These are phyloP conservation scores for Endomychus coccineus DNA, from an alignment of 2,888 invertebrate genomes.

Conservation along the genomic window DNA sequence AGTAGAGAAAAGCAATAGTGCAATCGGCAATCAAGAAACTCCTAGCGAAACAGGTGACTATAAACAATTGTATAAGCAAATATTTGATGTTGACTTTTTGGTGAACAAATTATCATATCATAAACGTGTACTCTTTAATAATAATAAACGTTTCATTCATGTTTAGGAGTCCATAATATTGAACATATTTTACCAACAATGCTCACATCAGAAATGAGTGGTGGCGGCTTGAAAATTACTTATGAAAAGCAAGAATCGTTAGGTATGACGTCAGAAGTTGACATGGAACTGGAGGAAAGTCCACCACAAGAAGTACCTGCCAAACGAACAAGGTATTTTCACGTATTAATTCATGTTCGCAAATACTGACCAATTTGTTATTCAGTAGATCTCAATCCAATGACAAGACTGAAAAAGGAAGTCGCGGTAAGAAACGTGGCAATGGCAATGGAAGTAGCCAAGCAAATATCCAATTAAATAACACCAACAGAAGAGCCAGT, in stretches of 20 bases:
- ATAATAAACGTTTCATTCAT: too few relatives aligned
- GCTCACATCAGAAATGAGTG: slow-evolving; percentile 42
- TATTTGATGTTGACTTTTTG: too few relatives aligned
- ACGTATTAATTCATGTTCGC: not conserved
- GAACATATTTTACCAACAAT: slow-evolving; percentile 20
- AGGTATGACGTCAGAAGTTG: slow-evolving; percentile 36
- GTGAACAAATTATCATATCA: too few relatives aligned
- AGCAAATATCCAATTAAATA: slow-evolving; percentile 28
- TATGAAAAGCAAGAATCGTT: slow-evolving; percentile 47
- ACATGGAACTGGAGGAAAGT: slow-evolving; percentile 42
- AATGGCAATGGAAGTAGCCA: slow-evolving; percentile 14
- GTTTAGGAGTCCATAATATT: too few relatives aligned
- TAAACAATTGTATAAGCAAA: too few relatives aligned
- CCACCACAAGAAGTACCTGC: slow-evolving; percentile 46
- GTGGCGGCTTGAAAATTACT: slow-evolving; percentile 48
- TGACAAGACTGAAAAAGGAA: slow-evolving; percentile 30
- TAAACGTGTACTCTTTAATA: too few relatives aligned
- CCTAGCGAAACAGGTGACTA: too few relatives aligned
- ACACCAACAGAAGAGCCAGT: slow-evolving; percentile 39
- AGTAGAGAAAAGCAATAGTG: slow-evolving; percentile 2
- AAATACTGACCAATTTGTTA: slow-evolving; percentile 6
- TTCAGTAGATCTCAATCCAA: slow-evolving; percentile 32
- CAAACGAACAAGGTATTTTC: slow-evolving; percentile 49
- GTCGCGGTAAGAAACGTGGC: slow-evolving; percentile 21
- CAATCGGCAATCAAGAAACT: slow-evolving; percentile 2